Conservation (phyloP, 2,888 invertebrate species). For the Lasioglossum lativentre region DNA sequence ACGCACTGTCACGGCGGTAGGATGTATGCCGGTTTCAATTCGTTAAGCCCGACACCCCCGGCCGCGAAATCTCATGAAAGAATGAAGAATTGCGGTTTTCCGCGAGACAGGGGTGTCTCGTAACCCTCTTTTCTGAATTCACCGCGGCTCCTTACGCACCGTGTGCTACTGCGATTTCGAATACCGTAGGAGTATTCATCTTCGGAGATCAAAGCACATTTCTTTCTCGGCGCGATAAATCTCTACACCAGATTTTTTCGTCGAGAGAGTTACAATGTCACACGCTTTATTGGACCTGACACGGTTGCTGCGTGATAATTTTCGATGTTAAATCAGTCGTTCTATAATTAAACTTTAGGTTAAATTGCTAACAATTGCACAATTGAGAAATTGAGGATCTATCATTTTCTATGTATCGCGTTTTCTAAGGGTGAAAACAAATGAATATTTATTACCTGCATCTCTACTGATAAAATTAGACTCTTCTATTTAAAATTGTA, state of each 20-base stretch:
- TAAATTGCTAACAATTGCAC: too few species aligned
- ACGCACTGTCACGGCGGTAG: slow-evolving; percentile 12
- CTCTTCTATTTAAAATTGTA: too few species aligned
- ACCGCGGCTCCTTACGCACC: slow-evolving; percentile 42
- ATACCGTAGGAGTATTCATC: slow-evolving; percentile 55
- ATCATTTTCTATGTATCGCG: too few species aligned
- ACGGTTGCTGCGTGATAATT: background rate
- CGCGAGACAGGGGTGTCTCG: slow-evolving; percentile 59
- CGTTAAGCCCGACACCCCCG: slow-evolving; percentile 55
- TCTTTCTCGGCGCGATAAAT: slow-evolving; percentile 59
- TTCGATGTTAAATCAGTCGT: background rate
- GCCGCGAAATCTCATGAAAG: slow-evolving; percentile 51
- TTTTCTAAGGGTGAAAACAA: too few species aligned
- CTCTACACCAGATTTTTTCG: slow-evolving; percentile 31
- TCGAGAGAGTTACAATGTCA: background rate
- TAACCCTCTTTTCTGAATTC: slow-evolving; percentile 63
- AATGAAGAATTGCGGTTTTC: slow-evolving; percentile 63
- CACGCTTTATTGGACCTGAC: slow-evolving; percentile 10
- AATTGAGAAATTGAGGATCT: too few species aligned
- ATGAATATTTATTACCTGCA: too few species aligned
- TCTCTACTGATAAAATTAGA: too few species aligned
- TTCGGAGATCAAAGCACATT: slow-evolving; percentile 68
- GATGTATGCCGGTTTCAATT: slow-evolving; percentile 55
- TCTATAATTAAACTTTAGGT: background rate
- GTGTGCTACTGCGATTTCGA: slow-evolving; percentile 49